Base-by-base conservation (phyloP, 92 coral and sea anemone genomes). In the Umimayanthus chanpuru region DNA sequence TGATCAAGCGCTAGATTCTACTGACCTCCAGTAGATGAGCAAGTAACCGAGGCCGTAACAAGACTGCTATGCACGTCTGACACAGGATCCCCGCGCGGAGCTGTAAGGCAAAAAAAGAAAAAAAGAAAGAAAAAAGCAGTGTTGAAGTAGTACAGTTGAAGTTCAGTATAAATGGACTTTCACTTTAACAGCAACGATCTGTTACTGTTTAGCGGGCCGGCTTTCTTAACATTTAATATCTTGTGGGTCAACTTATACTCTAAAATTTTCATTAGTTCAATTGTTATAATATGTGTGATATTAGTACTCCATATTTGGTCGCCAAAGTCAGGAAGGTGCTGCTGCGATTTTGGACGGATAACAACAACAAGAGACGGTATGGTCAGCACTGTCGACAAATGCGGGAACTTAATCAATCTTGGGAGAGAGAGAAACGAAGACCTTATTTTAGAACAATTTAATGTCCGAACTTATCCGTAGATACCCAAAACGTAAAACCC, bases 11-110 rank as follows among this genome's bases (percentile, higher is more conserved):
- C 29, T 28, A 68, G 72, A 30, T 14, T 64, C 0, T 25, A 26
- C 93, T 77, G 89, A 97, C 99, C 95, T 97, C 99, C 2, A 97
- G 92, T 53, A 97, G 88, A 89, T 97, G 96, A 78, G 99, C 99
- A 88, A 97, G 93, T 73, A 97, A 89, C 85, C 99, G 95, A 56
- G 98, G 99, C 36, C 94, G 96, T 23, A 97, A 93, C 55, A 97
- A 83, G 74, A 97, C 86, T n/a, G 98, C 98, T 30, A 97, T 92
- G 73, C 99, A 97, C 14, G 98, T 94, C 80, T 97, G 97, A 50
- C 96, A 93, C 21, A 97, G 91, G 30, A 92, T 94, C 26, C 98
- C 98, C 47, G 88, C 89, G 14, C 98, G 94, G 68, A 78, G 53
- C 98, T 95, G 91, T 7, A 28, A 55, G 65, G n/a, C 8, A 26